phyloP scores from a whole-genome alignment of 2,888 invertebrate species.

The Acrocera orbiculus region DNA sequence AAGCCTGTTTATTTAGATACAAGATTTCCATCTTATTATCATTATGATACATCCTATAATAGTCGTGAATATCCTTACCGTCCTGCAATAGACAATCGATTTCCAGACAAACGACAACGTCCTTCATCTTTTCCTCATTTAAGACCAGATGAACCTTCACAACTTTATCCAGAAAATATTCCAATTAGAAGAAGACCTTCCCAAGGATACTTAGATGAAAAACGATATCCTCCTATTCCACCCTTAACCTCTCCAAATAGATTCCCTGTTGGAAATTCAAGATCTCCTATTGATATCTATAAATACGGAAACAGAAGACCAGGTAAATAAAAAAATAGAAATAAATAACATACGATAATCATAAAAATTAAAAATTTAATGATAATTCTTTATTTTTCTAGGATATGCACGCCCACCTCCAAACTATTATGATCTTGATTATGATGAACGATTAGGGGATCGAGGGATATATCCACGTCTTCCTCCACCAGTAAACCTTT shows the following conservation, averaged over 20 bases:
- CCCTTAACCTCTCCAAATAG: slow-evolving; percentile 32
- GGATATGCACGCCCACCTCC: slow-evolving; percentile 25
- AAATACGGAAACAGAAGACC: slow-evolving; percentile 35
- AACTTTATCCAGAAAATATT: slow-evolving; percentile 1
- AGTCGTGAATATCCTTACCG: slow-evolving; percentile 23
- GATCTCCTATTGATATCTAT: slow-evolving; percentile 32
- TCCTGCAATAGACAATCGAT: slow-evolving; percentile 27
- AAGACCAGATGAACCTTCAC: slow-evolving; percentile 21
- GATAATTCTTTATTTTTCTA: slow-evolving; percentile 10
- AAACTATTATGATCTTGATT: slow-evolving; percentile 26
- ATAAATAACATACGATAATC: neutral
- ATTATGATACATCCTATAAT: slow-evolving; percentile 18
- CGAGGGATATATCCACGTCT: slow-evolving; percentile 14
- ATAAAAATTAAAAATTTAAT: neutral
- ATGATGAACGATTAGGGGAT: slow-evolving; percentile 24
- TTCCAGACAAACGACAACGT: slow-evolving; percentile 30
- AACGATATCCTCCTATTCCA: slow-evolving; percentile 27
- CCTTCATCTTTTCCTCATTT: slow-evolving; percentile 27
- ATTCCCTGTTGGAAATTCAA: slow-evolving; percentile 35
- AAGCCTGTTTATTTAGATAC: too few species aligned
- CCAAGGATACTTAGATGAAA: too few species aligned
- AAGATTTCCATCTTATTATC: slow-evolving; percentile 20
- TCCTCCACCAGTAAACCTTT: slow-evolving; percentile 6
- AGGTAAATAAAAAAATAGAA: neutral
- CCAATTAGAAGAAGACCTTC: too few species aligned